Conservation (phyloP, 2,888 invertebrate species). For the Himalopsyche kuldschensis region DNA sequence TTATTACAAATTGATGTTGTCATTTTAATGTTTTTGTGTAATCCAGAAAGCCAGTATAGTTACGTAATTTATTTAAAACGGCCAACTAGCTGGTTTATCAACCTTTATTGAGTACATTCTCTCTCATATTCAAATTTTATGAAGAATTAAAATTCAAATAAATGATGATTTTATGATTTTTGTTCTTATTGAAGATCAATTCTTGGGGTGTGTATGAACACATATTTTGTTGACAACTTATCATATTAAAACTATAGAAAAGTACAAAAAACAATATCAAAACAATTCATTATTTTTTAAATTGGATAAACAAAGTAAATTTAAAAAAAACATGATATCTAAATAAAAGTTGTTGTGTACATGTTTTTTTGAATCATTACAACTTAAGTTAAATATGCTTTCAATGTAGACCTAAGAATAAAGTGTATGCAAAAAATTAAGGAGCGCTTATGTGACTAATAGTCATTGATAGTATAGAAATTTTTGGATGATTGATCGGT, state of each 20-base stretch:
- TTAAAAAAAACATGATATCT: background rate
- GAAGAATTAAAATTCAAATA: no score
- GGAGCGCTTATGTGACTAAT: no score
- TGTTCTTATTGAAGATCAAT: background rate
- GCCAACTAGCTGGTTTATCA: no score
- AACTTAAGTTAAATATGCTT: background rate
- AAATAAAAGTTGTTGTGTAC: background rate
- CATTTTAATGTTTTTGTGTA: no score
- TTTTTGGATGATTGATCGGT: no score
- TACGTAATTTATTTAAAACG: no score
- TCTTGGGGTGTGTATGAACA: constrained; percentile 16
- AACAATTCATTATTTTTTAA: constrained; percentile 12
- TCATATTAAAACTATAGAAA: constrained; percentile 4
- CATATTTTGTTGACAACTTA: constrained; percentile 8
- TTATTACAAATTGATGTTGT: no score
- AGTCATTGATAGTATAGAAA: no score
- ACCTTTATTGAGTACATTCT: no score
- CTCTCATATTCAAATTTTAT: no score
- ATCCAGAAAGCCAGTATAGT: no score
- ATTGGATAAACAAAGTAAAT: background rate
- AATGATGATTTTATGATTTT: no score
- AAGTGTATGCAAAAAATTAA: background rate
- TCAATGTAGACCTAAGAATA: background rate
- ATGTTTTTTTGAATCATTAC: background rate
- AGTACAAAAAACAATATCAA: constrained; percentile 14